phyloP scores from a whole-genome alignment of 2,888 invertebrate species.

The Erebia epiphron region DNA sequence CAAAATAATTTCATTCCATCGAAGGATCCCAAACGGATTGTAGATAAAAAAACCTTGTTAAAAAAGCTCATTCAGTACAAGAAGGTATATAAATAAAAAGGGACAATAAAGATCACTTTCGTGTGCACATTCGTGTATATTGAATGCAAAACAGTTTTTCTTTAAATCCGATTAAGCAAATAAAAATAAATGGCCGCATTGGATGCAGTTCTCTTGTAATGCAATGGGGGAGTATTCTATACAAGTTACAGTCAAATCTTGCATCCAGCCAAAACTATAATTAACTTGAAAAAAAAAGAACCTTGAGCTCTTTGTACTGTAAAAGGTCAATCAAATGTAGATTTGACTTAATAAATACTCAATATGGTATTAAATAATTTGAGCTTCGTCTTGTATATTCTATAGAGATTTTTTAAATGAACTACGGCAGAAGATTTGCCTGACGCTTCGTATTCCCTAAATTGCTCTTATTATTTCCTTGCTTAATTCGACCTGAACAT shows the following conservation, averaged over 20 bases:
- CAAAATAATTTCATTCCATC: background rate
- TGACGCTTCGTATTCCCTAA: no score
- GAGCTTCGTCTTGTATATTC: no score
- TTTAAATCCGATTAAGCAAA: conserved; percentile 36
- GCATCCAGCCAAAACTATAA: no score
- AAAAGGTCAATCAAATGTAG: no score
- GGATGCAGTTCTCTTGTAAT: conserved; percentile 30
- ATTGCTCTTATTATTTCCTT: no score
- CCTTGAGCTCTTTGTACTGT: no score
- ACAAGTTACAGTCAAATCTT: background rate
- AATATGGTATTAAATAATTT: no score
- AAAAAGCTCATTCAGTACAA: background rate
- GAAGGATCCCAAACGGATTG: background rate
- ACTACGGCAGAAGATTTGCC: no score
- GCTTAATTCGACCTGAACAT: no score
- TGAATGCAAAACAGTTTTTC: conserved; percentile 23
- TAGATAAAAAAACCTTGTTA: background rate
- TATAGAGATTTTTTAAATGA: no score
- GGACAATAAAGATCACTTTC: conserved; percentile 6
- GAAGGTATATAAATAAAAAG: background rate
- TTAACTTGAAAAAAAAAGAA: no score
- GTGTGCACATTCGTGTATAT: conserved; percentile 4
- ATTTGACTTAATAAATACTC: no score
- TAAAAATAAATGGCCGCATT: conserved; percentile 35
- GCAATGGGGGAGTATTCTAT: conserved; percentile 22